phyloP scores from a whole-genome alignment of 1,140 invertebrate species.

The Caenorhabditis inopinata region DNA sequence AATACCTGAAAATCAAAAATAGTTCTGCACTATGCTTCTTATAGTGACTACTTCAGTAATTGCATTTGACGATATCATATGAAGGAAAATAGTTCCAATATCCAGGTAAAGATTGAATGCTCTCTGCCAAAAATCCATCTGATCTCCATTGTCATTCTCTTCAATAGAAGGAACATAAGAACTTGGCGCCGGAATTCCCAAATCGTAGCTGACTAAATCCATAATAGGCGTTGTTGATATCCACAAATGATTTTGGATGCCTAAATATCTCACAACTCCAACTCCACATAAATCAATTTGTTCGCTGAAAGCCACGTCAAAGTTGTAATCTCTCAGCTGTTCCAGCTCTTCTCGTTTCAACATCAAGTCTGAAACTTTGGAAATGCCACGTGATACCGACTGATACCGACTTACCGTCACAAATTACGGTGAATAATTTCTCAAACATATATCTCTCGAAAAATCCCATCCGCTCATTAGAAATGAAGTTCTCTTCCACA shows the following conservation, averaged over 20 bases:
- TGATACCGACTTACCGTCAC: constrained; percentile 27
- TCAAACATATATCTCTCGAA: constrained; percentile 33
- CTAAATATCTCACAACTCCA: constrained; percentile 47
- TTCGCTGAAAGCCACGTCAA: constrained; percentile 49
- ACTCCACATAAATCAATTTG: constrained; percentile 49
- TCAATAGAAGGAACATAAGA: constrained; percentile 49
- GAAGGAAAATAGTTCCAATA: constrained; percentile 13
- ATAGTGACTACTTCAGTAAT: neutral
- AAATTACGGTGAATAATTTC: constrained; percentile 6
- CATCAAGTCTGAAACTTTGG: constrained; percentile 39
- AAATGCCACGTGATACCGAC: neutral
- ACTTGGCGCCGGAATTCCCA: constrained; percentile 44
- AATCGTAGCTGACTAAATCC: constrained; percentile 46
- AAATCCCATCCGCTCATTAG: neutral
- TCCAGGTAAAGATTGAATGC: constrained; percentile 43
- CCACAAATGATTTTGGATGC: constrained; percentile 49
- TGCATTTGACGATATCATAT: neutral
- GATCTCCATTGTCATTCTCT: constrained; percentile 46
- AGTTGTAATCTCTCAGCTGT: constrained; percentile 17
- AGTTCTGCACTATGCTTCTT: too few species aligned
- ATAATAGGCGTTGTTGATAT: constrained; percentile 47
- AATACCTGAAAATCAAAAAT: constrained; percentile 27
- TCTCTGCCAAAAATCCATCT: constrained; percentile 48
- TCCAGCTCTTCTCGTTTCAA: constrained; percentile 25
- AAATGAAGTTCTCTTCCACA: constrained; percentile 11